These are phyloP conservation scores for Hemicrepidius hirtus DNA, from an alignment of 2,888 invertebrate genomes.

Conservation along the genomic window DNA sequence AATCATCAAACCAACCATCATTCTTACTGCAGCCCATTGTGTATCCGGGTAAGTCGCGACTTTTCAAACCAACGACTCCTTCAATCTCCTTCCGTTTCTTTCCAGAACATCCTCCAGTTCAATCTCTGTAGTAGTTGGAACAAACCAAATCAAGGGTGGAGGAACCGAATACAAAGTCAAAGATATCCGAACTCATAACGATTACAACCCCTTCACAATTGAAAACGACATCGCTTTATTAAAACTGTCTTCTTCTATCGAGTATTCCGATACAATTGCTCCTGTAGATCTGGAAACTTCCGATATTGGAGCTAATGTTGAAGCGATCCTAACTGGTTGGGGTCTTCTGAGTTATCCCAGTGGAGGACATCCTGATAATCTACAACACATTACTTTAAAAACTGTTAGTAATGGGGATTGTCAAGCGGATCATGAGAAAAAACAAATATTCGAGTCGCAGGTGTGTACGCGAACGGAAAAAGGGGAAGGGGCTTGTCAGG, in stretches of 20 bases:
- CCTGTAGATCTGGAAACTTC: conserved; percentile 43
- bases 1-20: conserved; percentile 5
- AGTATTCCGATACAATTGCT: conserved; percentile 43
- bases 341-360: conserved; percentile 63
- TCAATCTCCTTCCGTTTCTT: no score
- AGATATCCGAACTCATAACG: not conserved
- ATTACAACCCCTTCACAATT: conserved; percentile 4
- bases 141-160: not conserved
- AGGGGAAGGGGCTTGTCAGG: conserved; percentile 70
- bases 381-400: conserved; percentile 75
- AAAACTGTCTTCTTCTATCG: conserved; percentile 44
- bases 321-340: conserved; percentile 50
- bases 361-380: conserved; percentile 69
- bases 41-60: not conserved
- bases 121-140: not conserved
- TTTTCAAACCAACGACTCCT: not conserved
- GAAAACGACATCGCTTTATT: conserved; percentile 56
- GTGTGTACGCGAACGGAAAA: conserved; percentile 78
- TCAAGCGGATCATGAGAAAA: conserved; percentile 51
- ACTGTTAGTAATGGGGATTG: conserved; percentile 74
- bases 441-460: conserved; percentile 63
- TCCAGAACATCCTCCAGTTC: not conserved
- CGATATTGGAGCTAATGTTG: conserved; percentile 38
- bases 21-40: conserved; percentile 17
- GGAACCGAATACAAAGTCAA: not conserved